Evolutionary conservation across 2,113 vertebrate species (phyloP).

Genomic region (Trogon melanurus): DNA sequence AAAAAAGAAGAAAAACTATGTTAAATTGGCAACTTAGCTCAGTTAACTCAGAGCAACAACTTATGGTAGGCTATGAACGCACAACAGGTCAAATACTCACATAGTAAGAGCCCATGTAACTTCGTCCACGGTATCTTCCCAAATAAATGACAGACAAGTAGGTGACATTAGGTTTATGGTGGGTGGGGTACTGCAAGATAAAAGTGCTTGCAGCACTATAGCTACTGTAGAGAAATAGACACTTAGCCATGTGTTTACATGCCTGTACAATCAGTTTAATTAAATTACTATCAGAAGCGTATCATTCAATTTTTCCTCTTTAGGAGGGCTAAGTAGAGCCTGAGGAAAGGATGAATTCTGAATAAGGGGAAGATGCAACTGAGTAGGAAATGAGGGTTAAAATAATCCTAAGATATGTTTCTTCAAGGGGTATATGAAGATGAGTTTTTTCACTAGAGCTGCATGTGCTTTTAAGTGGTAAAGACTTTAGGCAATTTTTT

Average conservation of each 20-base stretch:
- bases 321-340: slow-evolving; percentile 24
- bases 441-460: neutral
- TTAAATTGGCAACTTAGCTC: neutral
- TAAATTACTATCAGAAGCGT: slow-evolving; percentile 26
- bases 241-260: slow-evolving; percentile 32
- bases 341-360: slow-evolving; percentile 39
- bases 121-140: neutral
- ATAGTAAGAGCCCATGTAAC: neutral
- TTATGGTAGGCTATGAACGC: neutral
- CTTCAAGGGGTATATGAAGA: neutral
- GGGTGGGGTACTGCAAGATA: neutral
- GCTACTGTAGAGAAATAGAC: neutral
- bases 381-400: neutral
- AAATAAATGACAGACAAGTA: neutral
- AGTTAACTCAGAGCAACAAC: neutral
- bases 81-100: neutral
- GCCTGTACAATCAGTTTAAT: slow-evolving; percentile 35
- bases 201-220: neutral
- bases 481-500: neutral
- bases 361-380: neutral
- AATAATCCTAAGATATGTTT: neutral
- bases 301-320: slow-evolving; percentile 28
- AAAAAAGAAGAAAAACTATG: neutral
- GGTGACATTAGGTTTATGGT: neutral
- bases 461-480: neutral